phyloP scores from a whole-genome alignment of 2,113 vertebrate species.

The Datnioides undecimradiatus region DNA sequence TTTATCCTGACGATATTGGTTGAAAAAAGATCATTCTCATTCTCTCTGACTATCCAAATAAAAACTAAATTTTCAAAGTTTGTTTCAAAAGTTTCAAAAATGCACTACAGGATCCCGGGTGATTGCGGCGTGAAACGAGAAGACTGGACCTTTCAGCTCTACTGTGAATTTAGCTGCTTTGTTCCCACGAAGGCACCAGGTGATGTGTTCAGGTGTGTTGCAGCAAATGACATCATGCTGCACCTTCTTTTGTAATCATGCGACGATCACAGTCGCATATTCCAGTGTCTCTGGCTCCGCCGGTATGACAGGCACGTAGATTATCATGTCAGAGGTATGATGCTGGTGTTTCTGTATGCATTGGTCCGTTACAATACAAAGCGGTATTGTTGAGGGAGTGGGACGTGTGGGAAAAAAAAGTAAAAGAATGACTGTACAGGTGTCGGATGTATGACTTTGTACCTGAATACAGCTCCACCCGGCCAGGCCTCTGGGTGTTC shows the following conservation, averaged over 20 bases:
- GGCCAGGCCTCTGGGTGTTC: slow-evolving; percentile 14
- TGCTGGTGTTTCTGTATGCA: background rate
- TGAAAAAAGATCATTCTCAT: too few species aligned
- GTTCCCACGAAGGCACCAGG: background rate
- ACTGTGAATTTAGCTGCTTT: background rate
- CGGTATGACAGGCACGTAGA: background rate
- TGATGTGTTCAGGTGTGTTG: slow-evolving; percentile 24
- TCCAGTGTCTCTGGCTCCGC: background rate
- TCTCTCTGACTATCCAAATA: too few species aligned
- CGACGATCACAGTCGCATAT: background rate
- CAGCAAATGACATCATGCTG: background rate
- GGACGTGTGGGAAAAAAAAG: slow-evolving; percentile 14
- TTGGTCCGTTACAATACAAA: background rate
- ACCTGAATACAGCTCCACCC: slow-evolving; percentile 24
- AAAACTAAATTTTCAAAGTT: too few species aligned
- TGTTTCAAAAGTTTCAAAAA: too few species aligned
- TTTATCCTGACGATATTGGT: too few species aligned
- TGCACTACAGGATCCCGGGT: too few species aligned
- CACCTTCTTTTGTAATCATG: slow-evolving; percentile 12
- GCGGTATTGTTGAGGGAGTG: background rate
- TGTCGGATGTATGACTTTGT: background rate
- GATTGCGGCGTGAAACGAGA: too few species aligned
- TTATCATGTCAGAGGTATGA: slow-evolving; percentile 3
- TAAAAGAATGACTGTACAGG: accelerated
- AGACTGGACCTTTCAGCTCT: background rate